Percentiles rank a stretch among this genome's conserved stretches.
Evolutionary conservation across 2,888 invertebrate genomes (phyloP).

Genomic region (Actias luna): DNA sequence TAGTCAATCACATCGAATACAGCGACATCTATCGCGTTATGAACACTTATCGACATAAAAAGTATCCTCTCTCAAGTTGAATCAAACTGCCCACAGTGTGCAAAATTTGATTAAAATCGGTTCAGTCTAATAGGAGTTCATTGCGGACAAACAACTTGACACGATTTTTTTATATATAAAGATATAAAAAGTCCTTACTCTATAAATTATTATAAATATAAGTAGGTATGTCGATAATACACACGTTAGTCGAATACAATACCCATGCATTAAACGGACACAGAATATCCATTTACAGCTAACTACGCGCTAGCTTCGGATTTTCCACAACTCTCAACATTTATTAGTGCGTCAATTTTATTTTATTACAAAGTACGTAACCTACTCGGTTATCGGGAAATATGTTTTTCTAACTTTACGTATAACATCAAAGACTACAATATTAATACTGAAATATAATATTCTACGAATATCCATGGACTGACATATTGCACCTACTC

Average conservation of each 20-base stretch:
- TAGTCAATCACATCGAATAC: too few relatives aligned
- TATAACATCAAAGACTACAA: too few relatives aligned
- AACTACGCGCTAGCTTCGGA: conserved; percentile 21
- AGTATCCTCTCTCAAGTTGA: too few relatives aligned
- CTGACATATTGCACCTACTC: too few relatives aligned
- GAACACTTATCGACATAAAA: too few relatives aligned
- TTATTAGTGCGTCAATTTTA: background rate
- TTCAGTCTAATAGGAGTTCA: too few relatives aligned
- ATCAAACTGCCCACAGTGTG: too few relatives aligned
- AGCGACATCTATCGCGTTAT: too few relatives aligned
- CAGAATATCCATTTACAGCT: conserved; percentile 35
- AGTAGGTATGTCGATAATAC: background rate
- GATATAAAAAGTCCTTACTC: background rate
- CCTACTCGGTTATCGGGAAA: background rate
- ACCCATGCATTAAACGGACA: conserved; percentile 36
- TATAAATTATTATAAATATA: background rate
- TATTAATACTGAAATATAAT: too few relatives aligned
- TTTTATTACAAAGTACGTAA: background rate
- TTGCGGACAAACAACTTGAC: too few relatives aligned
- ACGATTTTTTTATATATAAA: background rate
- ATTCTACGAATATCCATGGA: too few relatives aligned
- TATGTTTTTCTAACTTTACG: background rate
- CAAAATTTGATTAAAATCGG: too few relatives aligned
- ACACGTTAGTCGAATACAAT: conserved; percentile 23
- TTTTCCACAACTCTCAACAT: conserved; percentile 2